Percentiles rank a stretch among this genome's conserved stretches.
phyloP scores from a whole-genome alignment of 2,888 invertebrate species.

The Asteroscopus sphinx region DNA sequence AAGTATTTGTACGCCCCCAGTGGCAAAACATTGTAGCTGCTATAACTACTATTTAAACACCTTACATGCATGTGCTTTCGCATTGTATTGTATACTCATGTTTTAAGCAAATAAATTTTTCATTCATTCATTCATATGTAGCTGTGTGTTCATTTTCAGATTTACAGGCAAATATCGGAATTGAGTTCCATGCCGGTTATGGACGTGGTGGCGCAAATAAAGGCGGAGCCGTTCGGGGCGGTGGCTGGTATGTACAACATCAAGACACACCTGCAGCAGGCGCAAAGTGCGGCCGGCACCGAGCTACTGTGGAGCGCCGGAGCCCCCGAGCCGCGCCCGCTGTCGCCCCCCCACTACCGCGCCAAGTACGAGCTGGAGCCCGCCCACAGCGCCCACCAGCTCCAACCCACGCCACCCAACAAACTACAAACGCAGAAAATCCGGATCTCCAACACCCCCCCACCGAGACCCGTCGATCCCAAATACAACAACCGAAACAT shows the following conservation, averaged over 20 bases:
- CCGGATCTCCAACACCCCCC: conserved; percentile 23
- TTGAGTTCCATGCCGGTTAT: conserved; percentile 78
- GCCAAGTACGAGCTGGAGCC: conserved; percentile 44
- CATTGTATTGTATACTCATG: too few relatives aligned
- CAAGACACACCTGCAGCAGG: conserved; percentile 78
- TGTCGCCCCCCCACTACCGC: conserved; percentile 74
- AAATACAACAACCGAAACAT: conserved; percentile 9
- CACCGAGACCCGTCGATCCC: conserved; percentile 2
- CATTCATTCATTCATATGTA: too few relatives aligned
- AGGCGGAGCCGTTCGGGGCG: conserved; percentile 89
- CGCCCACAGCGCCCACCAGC: not conserved
- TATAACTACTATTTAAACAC: too few relatives aligned
- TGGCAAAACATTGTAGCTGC: too few relatives aligned
- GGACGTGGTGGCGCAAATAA: conserved; percentile 85
- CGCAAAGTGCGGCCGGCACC: conserved; percentile 66
- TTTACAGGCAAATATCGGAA: conserved; percentile 86
- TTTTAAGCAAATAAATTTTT: too few relatives aligned
- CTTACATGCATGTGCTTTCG: too few relatives aligned
- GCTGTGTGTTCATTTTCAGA: conserved; percentile 58
- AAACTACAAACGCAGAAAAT: conserved; percentile 16
- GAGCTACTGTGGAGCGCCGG: conserved; percentile 78
- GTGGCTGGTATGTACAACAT: conserved; percentile 91
- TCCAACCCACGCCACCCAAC: not conserved
- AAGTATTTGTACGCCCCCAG: too few relatives aligned
- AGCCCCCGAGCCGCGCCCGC: conserved; percentile 68